A percentile compares a stretch with the other conserved stretches of the same genome.
Conservation (phyloP, 2,888 invertebrate genomes). For the Brenthis daphne region DNA sequence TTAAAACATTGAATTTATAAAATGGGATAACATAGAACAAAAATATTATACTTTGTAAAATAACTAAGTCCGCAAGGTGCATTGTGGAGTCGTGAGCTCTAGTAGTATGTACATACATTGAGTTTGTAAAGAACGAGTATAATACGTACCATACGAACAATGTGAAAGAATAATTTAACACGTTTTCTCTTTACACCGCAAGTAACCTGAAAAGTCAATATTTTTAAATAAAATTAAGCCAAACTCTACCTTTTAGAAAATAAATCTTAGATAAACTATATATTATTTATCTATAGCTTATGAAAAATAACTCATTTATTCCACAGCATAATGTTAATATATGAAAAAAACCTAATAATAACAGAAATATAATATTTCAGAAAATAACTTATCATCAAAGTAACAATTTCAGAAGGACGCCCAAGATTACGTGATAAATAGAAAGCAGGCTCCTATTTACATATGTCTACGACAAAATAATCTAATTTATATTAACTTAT, state of each 20-base stretch:
- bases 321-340: no score
- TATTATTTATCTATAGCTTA: no score
- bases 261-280: background rate
- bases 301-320: no score
- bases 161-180: conserved; percentile 20
- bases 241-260: conserved; percentile 6
- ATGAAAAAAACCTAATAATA: no score
- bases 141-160: conserved; percentile 19
- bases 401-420: no score
- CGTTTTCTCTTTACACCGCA: conserved; percentile 15
- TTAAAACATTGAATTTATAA: background rate
- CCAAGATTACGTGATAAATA: no score
- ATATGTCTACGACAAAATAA: no score
- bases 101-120: conserved; percentile 13
- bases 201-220: conserved; percentile 5
- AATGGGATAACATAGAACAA: background rate
- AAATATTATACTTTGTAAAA: background rate
- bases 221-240: conserved; percentile 8
- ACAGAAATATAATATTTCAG: no score
- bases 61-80: conserved; percentile 1
- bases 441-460: no score
- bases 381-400: no score
- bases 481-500: no score
- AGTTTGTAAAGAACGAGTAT: conserved; percentile 23
- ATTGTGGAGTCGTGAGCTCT: background rate